These are phyloP conservation scores for Cyclargus thomasi DNA, from an alignment of 1,140 invertebrate genomes.

Conservation along the genomic window DNA sequence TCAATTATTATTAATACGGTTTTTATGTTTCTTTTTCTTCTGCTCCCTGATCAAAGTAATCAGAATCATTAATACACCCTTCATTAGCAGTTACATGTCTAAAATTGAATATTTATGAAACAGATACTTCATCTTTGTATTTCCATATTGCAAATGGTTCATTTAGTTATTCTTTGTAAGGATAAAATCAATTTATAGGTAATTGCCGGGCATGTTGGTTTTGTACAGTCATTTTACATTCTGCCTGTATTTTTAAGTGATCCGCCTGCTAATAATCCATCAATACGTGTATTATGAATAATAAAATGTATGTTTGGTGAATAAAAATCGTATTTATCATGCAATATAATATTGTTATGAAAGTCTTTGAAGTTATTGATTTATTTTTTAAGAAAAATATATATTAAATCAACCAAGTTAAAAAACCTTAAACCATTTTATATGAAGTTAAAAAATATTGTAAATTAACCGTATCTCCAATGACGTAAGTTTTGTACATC, in stretches of 20 bases:
- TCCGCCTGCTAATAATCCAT: not conserved
- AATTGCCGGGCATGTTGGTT: slow-evolving; percentile 7
- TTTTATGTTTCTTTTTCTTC: too few species aligned
- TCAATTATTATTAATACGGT: too few species aligned
- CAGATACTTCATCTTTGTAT: slow-evolving; percentile 4
- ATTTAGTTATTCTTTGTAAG: slow-evolving; percentile 1
- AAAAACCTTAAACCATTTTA: too few species aligned
- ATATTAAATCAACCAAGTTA: too few species aligned
- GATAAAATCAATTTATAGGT: slow-evolving; percentile 10
- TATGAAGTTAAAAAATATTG: too few species aligned
- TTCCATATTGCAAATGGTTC: not conserved
- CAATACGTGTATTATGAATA: not conserved
- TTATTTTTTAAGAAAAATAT: too few species aligned
- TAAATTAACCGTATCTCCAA: too few species aligned
- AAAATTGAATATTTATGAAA: slow-evolving; percentile 9
- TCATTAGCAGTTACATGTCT: not conserved
- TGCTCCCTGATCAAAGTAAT: not conserved
- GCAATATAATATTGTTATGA: not conserved
- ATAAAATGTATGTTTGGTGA: not conserved
- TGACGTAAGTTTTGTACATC: not conserved
- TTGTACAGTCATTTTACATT: slow-evolving; percentile 3
- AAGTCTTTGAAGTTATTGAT: not conserved
- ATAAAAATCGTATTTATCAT: slow-evolving; percentile 6
- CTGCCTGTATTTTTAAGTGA: not conserved
- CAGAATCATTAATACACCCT: not conserved